phyloP scores from a whole-genome alignment of 2,888 invertebrate genomes.

The Dryadula phaetusa region DNA sequence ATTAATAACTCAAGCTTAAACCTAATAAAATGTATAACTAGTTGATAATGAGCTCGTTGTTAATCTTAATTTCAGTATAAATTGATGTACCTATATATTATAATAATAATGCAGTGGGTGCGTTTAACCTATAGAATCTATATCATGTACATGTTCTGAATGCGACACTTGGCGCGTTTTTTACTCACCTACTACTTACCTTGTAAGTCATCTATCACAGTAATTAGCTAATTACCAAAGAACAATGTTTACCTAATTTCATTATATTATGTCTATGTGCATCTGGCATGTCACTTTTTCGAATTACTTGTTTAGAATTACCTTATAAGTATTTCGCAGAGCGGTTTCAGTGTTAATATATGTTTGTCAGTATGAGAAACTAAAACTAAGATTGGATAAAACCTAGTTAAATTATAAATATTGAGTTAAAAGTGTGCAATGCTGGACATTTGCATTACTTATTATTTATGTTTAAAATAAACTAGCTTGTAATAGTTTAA shows the following conservation, averaged over 20 bases:
- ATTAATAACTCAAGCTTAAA: constrained; percentile 55
- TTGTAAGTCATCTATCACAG: constrained; percentile 41
- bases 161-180: constrained; percentile 36
- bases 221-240: constrained; percentile 54
- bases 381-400: constrained; percentile 80
- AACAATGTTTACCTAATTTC: constrained; percentile 50
- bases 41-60: constrained; percentile 62
- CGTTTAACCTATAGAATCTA: constrained; percentile 30
- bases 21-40: constrained; percentile 62
- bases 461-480: constrained; percentile 81
- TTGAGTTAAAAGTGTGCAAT: constrained; percentile 81
- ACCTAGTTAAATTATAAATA: constrained; percentile 78
- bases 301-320: constrained; percentile 52
- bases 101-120: constrained; percentile 42
- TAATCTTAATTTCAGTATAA: constrained; percentile 59
- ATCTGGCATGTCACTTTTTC: constrained; percentile 55
- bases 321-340: constrained; percentile 50
- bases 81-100: constrained; percentile 53
- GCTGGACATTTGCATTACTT: constrained; percentile 83
- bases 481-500: constrained; percentile 85
- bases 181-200: constrained; percentile 38
- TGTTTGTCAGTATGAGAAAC: constrained; percentile 75
- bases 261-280: constrained; percentile 51
- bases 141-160: constrained; percentile 35
- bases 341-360: constrained; percentile 54